A percentile compares a stretch with the other conserved stretches of the same genome.
These are phyloP conservation scores for Theristus sp. DNA, from an alignment of 2,888 invertebrate species.

Conservation along the genomic window DNA sequence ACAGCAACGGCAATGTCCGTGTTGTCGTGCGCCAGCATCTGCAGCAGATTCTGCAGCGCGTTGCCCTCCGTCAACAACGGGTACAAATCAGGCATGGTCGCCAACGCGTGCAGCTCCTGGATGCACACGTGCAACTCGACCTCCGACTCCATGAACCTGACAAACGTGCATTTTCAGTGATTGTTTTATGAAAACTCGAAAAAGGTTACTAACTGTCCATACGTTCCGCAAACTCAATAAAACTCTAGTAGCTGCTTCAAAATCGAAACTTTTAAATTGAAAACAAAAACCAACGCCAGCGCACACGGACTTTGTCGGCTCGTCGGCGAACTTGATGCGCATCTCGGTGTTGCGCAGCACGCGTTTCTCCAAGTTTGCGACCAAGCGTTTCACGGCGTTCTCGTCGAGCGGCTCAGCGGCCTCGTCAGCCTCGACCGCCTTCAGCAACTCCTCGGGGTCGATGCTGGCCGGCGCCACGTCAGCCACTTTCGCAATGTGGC, in stretches of 20 bases:
- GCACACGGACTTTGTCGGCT: no score
- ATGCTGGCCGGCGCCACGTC: not conserved
- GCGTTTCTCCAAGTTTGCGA: constrained; percentile 73
- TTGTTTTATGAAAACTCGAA: no score
- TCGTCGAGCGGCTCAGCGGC: constrained; percentile 73
- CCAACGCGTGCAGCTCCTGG: constrained; percentile 69
- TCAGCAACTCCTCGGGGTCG: not conserved
- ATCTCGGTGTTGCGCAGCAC: constrained; percentile 84
- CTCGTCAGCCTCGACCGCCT: not conserved
- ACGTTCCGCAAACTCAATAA: no score
- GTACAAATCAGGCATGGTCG: constrained; percentile 87
- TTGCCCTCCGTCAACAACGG: constrained; percentile 61
- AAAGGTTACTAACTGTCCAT: no score
- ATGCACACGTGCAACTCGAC: constrained; percentile 68
- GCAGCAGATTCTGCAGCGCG: constrained; percentile 69
- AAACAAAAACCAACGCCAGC: no score
- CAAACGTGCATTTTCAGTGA: no score
- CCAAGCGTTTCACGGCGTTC: constrained; percentile 60
- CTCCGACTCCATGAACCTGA: constrained; percentile 82
- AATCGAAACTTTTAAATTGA: no score
- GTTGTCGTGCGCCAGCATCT: constrained; percentile 83
- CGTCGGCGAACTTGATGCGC: constrained; percentile 82
- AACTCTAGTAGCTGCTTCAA: no score
- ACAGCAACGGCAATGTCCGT: constrained; percentile 70
- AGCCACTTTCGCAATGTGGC: not conserved